Evolutionary conservation across 1,140 invertebrate genomes (phyloP).

Genomic region (Meloidogyne exigua): DNA sequence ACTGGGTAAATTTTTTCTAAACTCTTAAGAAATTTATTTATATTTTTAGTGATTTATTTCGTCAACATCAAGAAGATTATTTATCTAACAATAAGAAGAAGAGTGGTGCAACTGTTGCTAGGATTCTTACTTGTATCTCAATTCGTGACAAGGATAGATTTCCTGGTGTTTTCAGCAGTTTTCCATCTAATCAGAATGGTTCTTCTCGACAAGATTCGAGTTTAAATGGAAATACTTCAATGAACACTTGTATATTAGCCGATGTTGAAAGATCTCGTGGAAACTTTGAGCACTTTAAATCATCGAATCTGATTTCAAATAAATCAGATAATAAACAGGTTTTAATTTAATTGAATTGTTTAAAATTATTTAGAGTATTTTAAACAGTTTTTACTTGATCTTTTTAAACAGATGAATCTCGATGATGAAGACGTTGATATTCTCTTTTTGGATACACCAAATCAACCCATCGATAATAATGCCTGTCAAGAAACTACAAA

Average conservation of each 20-base stretch:
- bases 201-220: neutral
- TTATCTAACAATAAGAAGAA: neutral
- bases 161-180: conserved; percentile 24
- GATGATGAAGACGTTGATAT: neutral
- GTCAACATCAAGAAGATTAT: neutral
- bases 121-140: conserved; percentile 18
- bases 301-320: conserved; percentile 1
- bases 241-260: neutral
- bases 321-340: neutral
- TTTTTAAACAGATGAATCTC: conserved; percentile 9
- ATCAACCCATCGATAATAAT: neutral
- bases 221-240: neutral
- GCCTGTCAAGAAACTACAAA: neutral
- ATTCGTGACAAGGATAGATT: conserved; percentile 4
- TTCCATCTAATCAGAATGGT: conserved; percentile 13
- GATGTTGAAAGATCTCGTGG: neutral
- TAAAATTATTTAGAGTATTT: conserved; percentile 13
- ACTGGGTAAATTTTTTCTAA: conserved; percentile 6
- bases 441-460: neutral
- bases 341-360: neutral
- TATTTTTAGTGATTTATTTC: conserved; percentile 30
- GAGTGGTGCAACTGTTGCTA: neutral
- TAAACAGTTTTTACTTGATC: too few relatives aligned
- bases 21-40: neutral
- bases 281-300: neutral